A percentile compares a stretch with the other conserved stretches of the same genome.
phyloP scores from a whole-genome alignment of 2,113 vertebrate genomes.

The Albula glossodonta region DNA sequence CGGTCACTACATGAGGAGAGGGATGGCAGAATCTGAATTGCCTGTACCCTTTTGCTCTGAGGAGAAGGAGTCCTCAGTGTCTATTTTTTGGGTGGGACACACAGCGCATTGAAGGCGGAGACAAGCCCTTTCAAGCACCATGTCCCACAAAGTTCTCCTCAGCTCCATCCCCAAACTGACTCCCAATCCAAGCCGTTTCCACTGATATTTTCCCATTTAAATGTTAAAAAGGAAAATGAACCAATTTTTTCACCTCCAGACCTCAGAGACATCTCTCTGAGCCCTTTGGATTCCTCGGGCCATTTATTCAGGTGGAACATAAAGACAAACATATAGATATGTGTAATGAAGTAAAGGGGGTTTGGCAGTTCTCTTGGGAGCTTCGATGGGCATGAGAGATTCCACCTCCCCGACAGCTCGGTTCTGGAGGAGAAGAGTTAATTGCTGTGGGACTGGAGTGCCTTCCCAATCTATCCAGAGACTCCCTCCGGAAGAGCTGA shows the following conservation, averaged over 20 bases:
- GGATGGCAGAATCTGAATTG: conserved; percentile 36
- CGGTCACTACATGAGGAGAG: conserved; percentile 49
- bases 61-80: neutral
- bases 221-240: too few species aligned
- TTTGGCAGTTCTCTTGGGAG: conserved; percentile 58
- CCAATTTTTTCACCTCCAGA: too few species aligned
- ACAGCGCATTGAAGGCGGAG: too few species aligned
- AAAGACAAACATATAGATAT: neutral
- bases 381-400: conserved; percentile 56
- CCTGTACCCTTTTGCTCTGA: conserved; percentile 27
- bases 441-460: conserved; percentile 69
- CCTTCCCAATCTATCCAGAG: conserved; percentile 69
- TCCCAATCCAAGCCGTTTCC: too few species aligned
- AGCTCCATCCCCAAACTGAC: too few species aligned
- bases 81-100: too few species aligned
- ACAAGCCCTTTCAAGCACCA: too few species aligned
- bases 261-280: too few species aligned
- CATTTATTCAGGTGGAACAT: conserved; percentile 50
- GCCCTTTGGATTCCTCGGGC: too few species aligned
- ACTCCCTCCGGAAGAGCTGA: conserved; percentile 57
- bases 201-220: too few species aligned
- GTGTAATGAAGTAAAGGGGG: conserved; percentile 54
- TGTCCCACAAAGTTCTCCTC: too few species aligned
- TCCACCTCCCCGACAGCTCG: conserved; percentile 67
- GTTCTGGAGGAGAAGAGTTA: conserved; percentile 69